A percentile compares a stretch with the other conserved stretches of the same genome.
These are phyloP conservation scores for Meteorus sp. DNA, from an alignment of 1,140 invertebrate species.

Conservation along the genomic window DNA sequence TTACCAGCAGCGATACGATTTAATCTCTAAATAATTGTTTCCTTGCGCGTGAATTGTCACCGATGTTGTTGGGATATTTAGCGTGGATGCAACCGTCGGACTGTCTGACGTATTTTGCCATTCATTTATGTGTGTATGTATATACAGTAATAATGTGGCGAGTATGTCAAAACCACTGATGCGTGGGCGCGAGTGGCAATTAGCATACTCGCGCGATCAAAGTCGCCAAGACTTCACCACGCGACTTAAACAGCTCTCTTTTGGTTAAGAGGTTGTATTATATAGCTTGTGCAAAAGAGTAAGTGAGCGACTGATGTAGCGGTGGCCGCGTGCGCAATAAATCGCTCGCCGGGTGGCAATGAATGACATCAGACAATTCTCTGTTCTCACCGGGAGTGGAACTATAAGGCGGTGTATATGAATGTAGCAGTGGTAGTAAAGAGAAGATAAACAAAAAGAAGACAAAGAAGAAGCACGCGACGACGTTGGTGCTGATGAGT, in stretches of 20 bases:
- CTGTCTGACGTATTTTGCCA: too few species aligned
- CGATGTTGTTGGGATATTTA: too few species aligned
- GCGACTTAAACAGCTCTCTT: constrained; percentile 32
- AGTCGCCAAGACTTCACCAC: constrained; percentile 31
- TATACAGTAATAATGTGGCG: too few species aligned
- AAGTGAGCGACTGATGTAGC: constrained; percentile 1
- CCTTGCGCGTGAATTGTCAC: constrained; percentile 1
- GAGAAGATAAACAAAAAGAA: too few species aligned
- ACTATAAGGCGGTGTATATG: too few species aligned
- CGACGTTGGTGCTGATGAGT: neutral
- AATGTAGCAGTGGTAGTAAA: too few species aligned
- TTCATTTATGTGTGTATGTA: too few species aligned
- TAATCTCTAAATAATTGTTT: constrained; percentile 6
- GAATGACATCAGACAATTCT: neutral
- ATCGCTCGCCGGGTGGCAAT: constrained; percentile 30
- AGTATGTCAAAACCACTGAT: neutral
- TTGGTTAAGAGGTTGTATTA: neutral
- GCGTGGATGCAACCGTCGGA: too few species aligned
- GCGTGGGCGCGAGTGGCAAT: constrained; percentile 37
- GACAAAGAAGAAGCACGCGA: neutral
- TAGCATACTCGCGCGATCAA: constrained; percentile 44
- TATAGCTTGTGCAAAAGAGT: neutral
- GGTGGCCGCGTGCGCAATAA: constrained; percentile 30
- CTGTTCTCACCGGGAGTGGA: neutral
- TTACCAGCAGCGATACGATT: neutral